A percentile compares a stretch with the other conserved stretches of the same genome.
Conservation (phyloP, 2,113 vertebrate species). For the Prietella phreatophila region DNA sequence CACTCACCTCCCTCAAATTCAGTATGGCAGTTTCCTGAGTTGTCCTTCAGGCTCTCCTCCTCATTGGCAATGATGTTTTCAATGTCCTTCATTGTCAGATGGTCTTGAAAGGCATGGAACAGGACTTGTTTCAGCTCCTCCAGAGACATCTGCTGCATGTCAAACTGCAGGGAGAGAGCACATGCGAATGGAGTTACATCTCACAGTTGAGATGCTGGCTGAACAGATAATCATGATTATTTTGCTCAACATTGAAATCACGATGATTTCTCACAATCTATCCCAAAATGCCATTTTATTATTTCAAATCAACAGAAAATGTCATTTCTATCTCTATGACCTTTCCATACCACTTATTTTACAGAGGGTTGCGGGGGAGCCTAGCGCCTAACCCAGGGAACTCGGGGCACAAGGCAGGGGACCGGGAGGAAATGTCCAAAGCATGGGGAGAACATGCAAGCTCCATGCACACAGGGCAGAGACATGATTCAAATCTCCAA, state of each 20-base stretch:
- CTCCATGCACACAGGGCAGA: no score
- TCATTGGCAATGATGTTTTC: conserved; percentile 98
- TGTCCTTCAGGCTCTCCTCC: conserved; percentile 96
- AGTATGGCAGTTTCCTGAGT: conserved; percentile 90
- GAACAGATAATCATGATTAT: not conserved
- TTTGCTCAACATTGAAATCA: not conserved
- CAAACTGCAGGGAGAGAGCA: conserved; percentile 67
- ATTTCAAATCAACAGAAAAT: not conserved
- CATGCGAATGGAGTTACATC: conserved; percentile 1
- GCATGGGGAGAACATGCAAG: no score
- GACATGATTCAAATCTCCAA: no score
- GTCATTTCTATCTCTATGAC: not conserved
- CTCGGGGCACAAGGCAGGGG: no score
- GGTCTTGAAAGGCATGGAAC: conserved; percentile 95
- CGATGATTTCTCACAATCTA: not conserved
- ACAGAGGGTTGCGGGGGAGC: no score
- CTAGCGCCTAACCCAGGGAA: no score
- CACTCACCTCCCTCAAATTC: conserved; percentile 89
- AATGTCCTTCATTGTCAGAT: conserved; percentile 98
- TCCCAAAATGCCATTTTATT: not conserved
- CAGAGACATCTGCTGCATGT: conserved; percentile 87
- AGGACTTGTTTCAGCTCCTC: conserved; percentile 98
- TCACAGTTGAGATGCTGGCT: not conserved
- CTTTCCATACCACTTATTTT: no score
- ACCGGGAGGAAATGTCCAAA: no score